phyloP scores from a whole-genome alignment of 2,888 invertebrate genomes.

The Phragmatobia fuliginosa region DNA sequence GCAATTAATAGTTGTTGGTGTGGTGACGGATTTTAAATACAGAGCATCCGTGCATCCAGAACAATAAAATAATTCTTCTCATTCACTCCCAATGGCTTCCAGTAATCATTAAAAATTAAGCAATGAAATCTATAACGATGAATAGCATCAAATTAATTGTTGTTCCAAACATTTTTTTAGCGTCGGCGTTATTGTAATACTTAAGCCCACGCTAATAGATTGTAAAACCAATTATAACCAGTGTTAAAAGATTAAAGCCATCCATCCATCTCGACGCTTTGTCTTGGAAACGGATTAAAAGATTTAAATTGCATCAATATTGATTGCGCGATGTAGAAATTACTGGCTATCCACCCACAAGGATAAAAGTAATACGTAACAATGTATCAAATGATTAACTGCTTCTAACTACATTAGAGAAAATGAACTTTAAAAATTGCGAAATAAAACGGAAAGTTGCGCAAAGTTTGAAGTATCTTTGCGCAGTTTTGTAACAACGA shows the following conservation, averaged over 20 bases:
- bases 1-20: no score
- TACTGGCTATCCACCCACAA: background rate
- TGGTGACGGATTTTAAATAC: no score
- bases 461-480: background rate
- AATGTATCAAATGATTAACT: slow-evolving; percentile 6
- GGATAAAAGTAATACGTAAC: slow-evolving; percentile 2
- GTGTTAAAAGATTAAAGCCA: slow-evolving; percentile 10
- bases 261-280: slow-evolving; percentile 13
- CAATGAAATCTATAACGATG: slow-evolving; percentile 20
- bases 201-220: slow-evolving; percentile 27
- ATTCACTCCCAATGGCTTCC: background rate
- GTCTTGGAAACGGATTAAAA: slow-evolving; percentile 3
- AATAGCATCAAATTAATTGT: slow-evolving; percentile 43
- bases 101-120: slow-evolving; percentile 1
- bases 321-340: background rate
- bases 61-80: background rate
- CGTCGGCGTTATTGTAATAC: slow-evolving; percentile 13
- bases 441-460: background rate
- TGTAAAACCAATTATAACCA: slow-evolving; percentile 19
- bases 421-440: slow-evolving; percentile 1
- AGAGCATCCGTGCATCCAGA: no score
- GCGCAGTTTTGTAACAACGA: background rate
- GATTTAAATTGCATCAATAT: background rate
- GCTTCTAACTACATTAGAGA: background rate
- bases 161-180: slow-evolving; percentile 27